Evolutionary conservation across 2,797 vertebrate genomes (phyloP).

Genomic region (Gastrophryne carolinensis): DNA sequence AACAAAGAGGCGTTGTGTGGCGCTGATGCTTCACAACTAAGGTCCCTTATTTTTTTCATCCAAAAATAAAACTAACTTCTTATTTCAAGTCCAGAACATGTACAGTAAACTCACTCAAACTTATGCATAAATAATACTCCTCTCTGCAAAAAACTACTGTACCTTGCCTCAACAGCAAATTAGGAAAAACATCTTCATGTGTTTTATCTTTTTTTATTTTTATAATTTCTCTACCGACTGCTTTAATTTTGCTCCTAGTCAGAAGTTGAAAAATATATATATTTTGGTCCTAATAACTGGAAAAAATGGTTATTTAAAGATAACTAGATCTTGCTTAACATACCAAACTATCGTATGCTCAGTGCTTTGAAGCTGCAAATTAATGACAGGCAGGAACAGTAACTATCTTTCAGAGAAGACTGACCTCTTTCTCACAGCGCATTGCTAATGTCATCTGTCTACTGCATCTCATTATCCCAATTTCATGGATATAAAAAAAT

Average conservation of each 20-base stretch:
- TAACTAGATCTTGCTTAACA: slow-evolving; percentile 92
- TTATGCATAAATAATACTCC: too few species aligned
- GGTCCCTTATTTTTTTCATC: too few species aligned
- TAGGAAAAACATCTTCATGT: slow-evolving; percentile 69
- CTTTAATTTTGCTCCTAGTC: slow-evolving; percentile 78
- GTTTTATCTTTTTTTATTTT: slow-evolving; percentile 56
- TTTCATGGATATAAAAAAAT: slow-evolving; percentile 78
- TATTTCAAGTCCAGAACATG: too few species aligned
- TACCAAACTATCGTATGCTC: slow-evolving; percentile 87
- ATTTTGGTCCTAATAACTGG: slow-evolving; percentile 85
- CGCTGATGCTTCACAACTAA: too few species aligned
- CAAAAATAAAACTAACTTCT: too few species aligned
- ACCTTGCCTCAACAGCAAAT: slow-evolving; percentile 62
- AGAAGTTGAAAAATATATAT: slow-evolving; percentile 79
- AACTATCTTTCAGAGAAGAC: slow-evolving; percentile 89
- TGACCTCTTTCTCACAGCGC: slow-evolving; percentile 96
- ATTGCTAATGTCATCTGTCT: slow-evolving; percentile 90
- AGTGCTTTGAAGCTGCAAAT: slow-evolving; percentile 96
- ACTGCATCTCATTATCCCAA: slow-evolving; percentile 96
- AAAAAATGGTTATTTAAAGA: slow-evolving; percentile 89
- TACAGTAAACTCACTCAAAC: too few species aligned
- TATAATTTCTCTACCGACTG: slow-evolving; percentile 58
- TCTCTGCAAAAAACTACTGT: too few species aligned
- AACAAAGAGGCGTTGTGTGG: too few species aligned
- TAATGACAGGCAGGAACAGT: slow-evolving; percentile 94